phyloP scores from a whole-genome alignment of 2,113 vertebrate genomes.

The Zingel zingel region DNA sequence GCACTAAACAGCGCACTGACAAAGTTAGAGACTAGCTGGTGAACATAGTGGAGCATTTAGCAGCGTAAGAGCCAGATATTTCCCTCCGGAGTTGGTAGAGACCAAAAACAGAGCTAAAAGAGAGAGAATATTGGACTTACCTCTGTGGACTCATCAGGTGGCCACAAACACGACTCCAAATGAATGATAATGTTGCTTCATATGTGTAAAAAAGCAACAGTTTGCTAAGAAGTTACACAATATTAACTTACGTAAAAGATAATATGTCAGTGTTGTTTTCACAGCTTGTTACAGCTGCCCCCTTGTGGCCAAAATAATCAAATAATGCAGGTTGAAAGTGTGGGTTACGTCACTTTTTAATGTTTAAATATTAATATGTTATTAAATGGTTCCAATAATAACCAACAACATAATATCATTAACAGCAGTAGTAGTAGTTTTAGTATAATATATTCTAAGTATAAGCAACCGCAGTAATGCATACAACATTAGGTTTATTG shows the following conservation, averaged over 20 bases:
- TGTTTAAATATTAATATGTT: not conserved
- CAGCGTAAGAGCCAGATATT: not conserved
- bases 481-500: not conserved
- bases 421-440: not conserved
- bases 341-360: not conserved
- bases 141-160: not conserved
- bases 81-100: not conserved
- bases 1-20: not conserved
- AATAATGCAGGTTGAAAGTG: not conserved
- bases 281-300: not conserved
- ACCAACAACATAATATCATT: not conserved
- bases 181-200: not conserved
- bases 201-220: not conserved
- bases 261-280: not conserved
- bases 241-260: not conserved
- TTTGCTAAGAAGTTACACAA: not conserved
- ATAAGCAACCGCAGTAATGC: not conserved
- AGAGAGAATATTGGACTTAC: not conserved
- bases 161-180: not conserved
- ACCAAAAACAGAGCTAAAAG: not conserved
- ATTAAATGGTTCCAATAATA: not conserved
- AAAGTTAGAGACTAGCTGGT: not conserved
- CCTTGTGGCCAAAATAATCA: not conserved
- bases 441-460: too few relatives aligned
- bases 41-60: not conserved